Conservation (phyloP, 1,140 invertebrate species). For the Phymastichus coffea region DNA sequence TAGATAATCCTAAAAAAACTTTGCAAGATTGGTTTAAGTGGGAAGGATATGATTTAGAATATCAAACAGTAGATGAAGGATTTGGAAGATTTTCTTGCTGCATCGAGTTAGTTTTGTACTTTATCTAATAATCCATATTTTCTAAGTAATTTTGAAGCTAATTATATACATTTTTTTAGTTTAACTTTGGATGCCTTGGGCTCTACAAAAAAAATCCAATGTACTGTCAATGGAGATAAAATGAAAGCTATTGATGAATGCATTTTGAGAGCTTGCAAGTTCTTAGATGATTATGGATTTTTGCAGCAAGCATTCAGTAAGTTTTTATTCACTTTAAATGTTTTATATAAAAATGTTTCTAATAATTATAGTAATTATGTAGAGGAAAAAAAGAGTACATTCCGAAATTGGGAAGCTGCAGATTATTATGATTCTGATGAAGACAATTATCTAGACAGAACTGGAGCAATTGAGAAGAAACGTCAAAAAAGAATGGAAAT, state of each 20-base stretch:
- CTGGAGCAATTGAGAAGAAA: conserved; percentile 87
- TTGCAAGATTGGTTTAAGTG: conserved; percentile 90
- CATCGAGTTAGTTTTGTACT: conserved; percentile 56
- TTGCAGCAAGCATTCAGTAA: conserved; percentile 73
- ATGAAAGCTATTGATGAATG: conserved; percentile 90
- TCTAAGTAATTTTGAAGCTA: neutral
- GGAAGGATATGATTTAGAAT: conserved; percentile 83
- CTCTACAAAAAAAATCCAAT: conserved; percentile 74
- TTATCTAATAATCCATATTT: too few relatives aligned
- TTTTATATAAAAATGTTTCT: neutral
- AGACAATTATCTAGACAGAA: conserved; percentile 93
- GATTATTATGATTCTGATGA: conserved; percentile 95
- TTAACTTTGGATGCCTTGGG: conserved; percentile 79
- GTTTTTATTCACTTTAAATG: neutral
- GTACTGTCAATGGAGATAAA: conserved; percentile 84
- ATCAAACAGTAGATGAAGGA: conserved; percentile 78
- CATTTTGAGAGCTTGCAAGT: conserved; percentile 87
- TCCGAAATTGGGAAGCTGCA: conserved; percentile 78
- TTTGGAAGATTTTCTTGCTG: conserved; percentile 71
- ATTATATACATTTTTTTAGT: conserved; percentile 39
- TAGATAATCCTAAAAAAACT: conserved; percentile 92
- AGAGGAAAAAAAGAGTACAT: conserved; percentile 68
- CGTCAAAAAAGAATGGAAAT: conserved; percentile 72
- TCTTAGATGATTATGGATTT: conserved; percentile 79
- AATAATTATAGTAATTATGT: conserved; percentile 29